These are phyloP conservation scores for Acanthococcus lagerstroemiae DNA, from an alignment of 2,888 invertebrate species.

Conservation along the genomic window DNA sequence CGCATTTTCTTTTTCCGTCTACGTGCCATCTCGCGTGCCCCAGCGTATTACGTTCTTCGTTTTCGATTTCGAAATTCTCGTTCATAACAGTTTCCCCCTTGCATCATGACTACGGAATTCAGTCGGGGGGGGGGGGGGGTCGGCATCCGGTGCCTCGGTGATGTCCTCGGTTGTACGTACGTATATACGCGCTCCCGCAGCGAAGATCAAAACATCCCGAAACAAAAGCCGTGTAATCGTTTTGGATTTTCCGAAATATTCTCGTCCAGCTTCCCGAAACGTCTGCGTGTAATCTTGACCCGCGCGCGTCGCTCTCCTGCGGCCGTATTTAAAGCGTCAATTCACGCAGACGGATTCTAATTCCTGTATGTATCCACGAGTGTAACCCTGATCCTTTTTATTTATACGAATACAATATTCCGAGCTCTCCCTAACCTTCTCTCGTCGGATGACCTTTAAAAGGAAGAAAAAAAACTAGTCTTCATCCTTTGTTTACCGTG, in stretches of 20 bases:
- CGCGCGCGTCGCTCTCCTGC: background rate
- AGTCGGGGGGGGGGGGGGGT: background rate
- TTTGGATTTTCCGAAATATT: background rate
- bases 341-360: constrained; percentile 4
- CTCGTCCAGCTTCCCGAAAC: background rate
- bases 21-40: no score
- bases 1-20: no score
- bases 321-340: constrained; percentile 4
- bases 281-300: background rate
- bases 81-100: no score
- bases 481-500: constrained; percentile 19
- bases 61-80: no score
- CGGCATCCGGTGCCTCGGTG: background rate
- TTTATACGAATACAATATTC: constrained; percentile 1
- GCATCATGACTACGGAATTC: no score
- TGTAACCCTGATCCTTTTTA: constrained; percentile 26
- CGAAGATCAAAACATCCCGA: background rate
- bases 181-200: no score
- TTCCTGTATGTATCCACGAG: constrained; percentile 1
- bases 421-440: constrained; percentile 23
- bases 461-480: constrained; percentile 22
- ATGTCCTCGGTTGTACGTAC: background rate
- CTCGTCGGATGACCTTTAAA: constrained; percentile 21
- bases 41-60: no score
- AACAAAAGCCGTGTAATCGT: background rate